Percentiles rank a stretch among this genome's conserved stretches.
Conservation (phyloP, 2,888 invertebrate genomes). For the Dione juno region DNA sequence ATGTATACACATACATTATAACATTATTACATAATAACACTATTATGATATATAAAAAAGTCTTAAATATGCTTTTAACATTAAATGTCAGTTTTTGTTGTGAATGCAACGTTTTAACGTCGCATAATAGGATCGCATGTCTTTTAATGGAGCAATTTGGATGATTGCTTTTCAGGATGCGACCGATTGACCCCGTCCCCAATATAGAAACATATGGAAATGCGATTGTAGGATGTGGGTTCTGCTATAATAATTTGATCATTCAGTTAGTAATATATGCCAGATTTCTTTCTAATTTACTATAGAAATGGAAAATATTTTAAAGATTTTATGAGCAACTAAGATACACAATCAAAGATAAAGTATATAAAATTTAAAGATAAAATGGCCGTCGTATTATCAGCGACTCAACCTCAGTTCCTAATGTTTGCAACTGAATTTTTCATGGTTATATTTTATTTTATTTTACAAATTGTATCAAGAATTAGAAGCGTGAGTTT, state of each 20-base stretch:
- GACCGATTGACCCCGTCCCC: conserved; percentile 49
- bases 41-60: background rate
- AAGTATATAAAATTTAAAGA: conserved; percentile 22
- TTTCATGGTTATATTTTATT: conserved; percentile 41
- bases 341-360: conserved; percentile 30
- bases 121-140: conserved; percentile 23
- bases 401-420: conserved; percentile 3
- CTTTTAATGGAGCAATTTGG: conserved; percentile 39
- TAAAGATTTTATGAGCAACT: background rate
- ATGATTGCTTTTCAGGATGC: conserved; percentile 54
- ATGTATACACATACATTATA: background rate
- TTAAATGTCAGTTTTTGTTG: background rate
- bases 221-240: conserved; percentile 4
- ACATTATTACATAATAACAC: no score
- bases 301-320: background rate
- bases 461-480: conserved; percentile 30
- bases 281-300: background rate
- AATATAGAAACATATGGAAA: conserved; percentile 26
- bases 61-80: background rate
- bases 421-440: conserved; percentile 38
- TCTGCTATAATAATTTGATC: conserved; percentile 4
- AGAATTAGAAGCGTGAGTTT: conserved; percentile 31
- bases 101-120: background rate
- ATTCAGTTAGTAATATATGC: background rate
- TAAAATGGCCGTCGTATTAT: conserved; percentile 26